These are phyloP conservation scores for Sinocyclocheilus maitianheensis DNA, from an alignment of 2,113 vertebrate species.

Conservation along the genomic window DNA sequence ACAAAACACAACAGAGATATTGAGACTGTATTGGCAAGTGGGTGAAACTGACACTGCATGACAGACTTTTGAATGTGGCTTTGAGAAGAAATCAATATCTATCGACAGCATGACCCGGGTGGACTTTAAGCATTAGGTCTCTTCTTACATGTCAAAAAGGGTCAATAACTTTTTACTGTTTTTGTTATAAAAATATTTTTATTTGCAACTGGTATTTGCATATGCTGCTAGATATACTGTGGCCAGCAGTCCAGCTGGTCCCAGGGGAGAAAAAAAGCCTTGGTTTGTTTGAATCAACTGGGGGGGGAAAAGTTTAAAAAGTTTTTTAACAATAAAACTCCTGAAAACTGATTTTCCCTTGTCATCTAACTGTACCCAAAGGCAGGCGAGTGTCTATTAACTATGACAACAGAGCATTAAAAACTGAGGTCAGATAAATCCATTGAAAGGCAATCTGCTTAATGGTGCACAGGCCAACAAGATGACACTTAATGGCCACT, in stretches of 20 bases:
- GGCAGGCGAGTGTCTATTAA: slow-evolving; percentile 27
- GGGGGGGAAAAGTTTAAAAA: neutral
- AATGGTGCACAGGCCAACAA: neutral
- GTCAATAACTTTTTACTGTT: neutral
- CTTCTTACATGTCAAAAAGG: too few relatives aligned
- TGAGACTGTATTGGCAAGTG: slow-evolving; percentile 1
- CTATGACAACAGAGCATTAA: slow-evolving; percentile 25
- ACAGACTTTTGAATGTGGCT: slow-evolving; percentile 10
- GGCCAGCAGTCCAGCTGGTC: neutral
- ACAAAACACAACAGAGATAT: slow-evolving; percentile 12
- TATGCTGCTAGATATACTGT: neutral
- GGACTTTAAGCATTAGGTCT: slow-evolving; percentile 1
- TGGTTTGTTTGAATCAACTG: neutral
- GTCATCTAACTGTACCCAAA: neutral
- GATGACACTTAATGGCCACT: slow-evolving; percentile 32
- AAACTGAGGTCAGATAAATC: slow-evolving; percentile 24
- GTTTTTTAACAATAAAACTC: neutral
- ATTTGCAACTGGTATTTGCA: neutral
- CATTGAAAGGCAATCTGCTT: slow-evolving; percentile 1
- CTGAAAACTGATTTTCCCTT: neutral
- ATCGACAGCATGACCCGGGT: slow-evolving; percentile 22
- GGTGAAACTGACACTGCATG: slow-evolving; percentile 12
- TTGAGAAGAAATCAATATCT: slow-evolving; percentile 27
- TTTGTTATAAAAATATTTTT: neutral
- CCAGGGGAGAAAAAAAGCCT: too few relatives aligned